A percentile compares a stretch with the other conserved stretches of the same genome.
These are phyloP conservation scores for Onychomys torridus DNA, from an alignment of 2,797 vertebrate species.

Conservation along the genomic window DNA sequence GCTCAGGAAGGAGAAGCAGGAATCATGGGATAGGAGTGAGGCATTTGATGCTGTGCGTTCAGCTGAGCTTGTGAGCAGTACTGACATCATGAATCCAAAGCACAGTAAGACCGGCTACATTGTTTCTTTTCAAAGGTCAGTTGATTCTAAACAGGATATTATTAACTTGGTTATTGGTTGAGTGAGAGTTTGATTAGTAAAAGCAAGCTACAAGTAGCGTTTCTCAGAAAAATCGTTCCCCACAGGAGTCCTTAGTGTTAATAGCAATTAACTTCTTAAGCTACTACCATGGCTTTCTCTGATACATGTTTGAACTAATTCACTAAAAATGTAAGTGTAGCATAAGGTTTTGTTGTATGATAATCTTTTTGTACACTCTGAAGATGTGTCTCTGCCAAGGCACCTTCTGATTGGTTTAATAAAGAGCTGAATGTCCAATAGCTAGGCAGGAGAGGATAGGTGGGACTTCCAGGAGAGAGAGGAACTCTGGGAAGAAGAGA, in stretches of 20 bases:
- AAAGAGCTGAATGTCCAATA: background rate
- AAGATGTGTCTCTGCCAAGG: background rate
- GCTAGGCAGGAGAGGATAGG: background rate
- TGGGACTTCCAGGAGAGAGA: background rate
- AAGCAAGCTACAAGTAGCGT: background rate
- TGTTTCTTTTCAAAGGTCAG: constrained; percentile 11
- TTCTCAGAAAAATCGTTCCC: background rate
- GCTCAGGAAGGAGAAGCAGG: background rate
- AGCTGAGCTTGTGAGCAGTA: background rate
- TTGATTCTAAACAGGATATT: background rate
- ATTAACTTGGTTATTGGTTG: background rate
- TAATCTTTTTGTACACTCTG: background rate
- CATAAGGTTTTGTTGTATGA: background rate
- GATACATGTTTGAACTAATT: constrained; percentile 27
- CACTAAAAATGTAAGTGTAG: background rate
- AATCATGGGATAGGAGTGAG: background rate
- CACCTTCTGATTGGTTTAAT: background rate
- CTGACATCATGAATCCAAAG: background rate
- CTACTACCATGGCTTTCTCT: background rate
- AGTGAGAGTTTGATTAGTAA: background rate
- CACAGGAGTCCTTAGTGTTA: background rate
- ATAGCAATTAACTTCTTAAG: background rate
- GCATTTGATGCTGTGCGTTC: background rate
- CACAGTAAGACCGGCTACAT: background rate
- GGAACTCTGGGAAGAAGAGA: background rate